A percentile compares a stretch with the other conserved stretches of the same genome.
phyloP scores from a whole-genome alignment of 2,113 vertebrate species.

The Barbus barbus region DNA sequence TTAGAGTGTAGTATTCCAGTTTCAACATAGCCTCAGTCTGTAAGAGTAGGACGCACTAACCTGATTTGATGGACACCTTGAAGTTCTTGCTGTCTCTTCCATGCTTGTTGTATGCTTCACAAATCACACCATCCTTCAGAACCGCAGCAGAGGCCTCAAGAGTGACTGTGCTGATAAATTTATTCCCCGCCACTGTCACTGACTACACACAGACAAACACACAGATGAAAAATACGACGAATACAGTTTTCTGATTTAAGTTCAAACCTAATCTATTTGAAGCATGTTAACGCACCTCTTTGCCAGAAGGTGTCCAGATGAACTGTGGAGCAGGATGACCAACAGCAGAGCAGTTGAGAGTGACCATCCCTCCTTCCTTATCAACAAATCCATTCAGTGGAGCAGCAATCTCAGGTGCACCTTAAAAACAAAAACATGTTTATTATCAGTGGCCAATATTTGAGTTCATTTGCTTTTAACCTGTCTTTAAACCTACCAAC shows the following conservation, averaged over 20 bases:
- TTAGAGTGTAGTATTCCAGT: neutral
- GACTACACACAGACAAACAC: slow-evolving; percentile 60
- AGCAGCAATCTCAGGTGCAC: slow-evolving; percentile 52
- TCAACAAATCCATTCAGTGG: slow-evolving; percentile 17
- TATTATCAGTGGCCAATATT: neutral
- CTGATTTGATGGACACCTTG: slow-evolving; percentile 63
- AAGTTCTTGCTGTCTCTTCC: slow-evolving; percentile 68
- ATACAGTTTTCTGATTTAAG: neutral
- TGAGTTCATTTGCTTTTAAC: neutral
- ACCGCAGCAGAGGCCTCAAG: slow-evolving; percentile 72
- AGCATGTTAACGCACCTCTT: slow-evolving; percentile 61
- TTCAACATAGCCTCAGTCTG: neutral
- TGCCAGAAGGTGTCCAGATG: slow-evolving; percentile 69
- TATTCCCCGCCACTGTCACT: slow-evolving; percentile 64
- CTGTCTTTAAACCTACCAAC: neutral
- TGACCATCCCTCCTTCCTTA: slow-evolving; percentile 57
- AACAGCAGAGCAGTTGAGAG: slow-evolving; percentile 66
- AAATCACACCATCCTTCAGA: slow-evolving; percentile 73
- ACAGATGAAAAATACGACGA: slow-evolving; percentile 9
- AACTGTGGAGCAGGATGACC: slow-evolving; percentile 74
- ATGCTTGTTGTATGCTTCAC: slow-evolving; percentile 71
- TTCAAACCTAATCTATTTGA: neutral
- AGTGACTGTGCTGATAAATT: slow-evolving; percentile 73
- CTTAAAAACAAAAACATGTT: slow-evolving; percentile 42
- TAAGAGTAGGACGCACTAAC: neutral